Conservation (phyloP, 1,140 invertebrate species). For the Cotesia glomerata region DNA sequence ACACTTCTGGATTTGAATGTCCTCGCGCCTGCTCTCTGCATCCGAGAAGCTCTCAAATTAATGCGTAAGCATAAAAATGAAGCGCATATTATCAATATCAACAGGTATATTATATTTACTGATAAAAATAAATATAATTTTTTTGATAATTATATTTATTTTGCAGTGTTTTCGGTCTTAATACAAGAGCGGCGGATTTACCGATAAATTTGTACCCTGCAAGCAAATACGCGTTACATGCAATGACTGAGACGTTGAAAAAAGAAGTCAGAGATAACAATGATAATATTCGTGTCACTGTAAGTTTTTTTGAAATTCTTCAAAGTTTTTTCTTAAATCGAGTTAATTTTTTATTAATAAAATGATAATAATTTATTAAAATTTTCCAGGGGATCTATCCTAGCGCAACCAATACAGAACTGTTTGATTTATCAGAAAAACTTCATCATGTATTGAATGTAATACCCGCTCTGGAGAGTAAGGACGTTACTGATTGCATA, state of each 20-base stretch:
- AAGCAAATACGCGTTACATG: constrained; percentile 73
- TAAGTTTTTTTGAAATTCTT: constrained; percentile 46
- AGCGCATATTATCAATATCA: constrained; percentile 70
- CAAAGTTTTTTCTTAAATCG: too few species aligned
- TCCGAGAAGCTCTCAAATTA: constrained; percentile 60
- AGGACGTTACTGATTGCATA: too few species aligned
- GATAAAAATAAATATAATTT: neutral
- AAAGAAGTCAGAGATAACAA: constrained; percentile 67
- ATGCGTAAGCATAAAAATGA: constrained; percentile 64
- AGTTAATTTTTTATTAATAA: too few species aligned
- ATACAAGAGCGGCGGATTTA: neutral
- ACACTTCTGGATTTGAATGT: constrained; percentile 67
- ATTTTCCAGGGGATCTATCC: too few species aligned
- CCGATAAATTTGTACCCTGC: constrained; percentile 64
- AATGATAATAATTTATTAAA: too few species aligned
- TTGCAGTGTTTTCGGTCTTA: neutral
- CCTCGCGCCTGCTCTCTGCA: constrained; percentile 62
- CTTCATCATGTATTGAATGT: too few species aligned
- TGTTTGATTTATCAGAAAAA: too few species aligned
- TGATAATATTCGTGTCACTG: constrained; percentile 70
- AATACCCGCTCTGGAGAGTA: too few species aligned
- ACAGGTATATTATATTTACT: constrained; percentile 51
- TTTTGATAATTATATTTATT: neutral
- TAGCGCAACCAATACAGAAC: too few species aligned
- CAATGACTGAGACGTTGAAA: constrained; percentile 68